A percentile compares a stretch with the other conserved stretches of the same genome.
These are phyloP conservation scores for Drosophila meridiana DNA, from an alignment of 2,888 invertebrate species.

Conservation along the genomic window DNA sequence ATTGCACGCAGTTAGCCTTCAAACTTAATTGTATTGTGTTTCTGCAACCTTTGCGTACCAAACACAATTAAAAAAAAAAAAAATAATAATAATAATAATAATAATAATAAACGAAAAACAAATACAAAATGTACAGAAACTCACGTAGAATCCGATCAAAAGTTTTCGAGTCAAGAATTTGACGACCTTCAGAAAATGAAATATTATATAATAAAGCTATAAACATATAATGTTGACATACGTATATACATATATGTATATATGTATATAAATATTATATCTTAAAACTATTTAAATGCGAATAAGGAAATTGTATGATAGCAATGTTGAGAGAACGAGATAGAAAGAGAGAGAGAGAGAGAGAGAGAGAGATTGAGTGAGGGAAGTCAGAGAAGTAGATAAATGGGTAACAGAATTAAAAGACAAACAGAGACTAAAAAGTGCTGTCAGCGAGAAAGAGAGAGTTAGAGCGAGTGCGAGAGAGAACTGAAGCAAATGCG, in stretches of 20 bases:
- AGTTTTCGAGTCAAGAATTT: constrained; percentile 16
- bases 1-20: constrained; percentile 17
- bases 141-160: constrained; percentile 40
- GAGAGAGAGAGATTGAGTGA: neutral
- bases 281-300: constrained; percentile 1
- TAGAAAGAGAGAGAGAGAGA: neutral
- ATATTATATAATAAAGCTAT: constrained; percentile 13
- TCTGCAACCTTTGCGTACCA: constrained; percentile 4
- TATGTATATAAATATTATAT: neutral
- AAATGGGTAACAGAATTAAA: constrained; percentile 17
- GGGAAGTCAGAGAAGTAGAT: constrained; percentile 7
- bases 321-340: neutral
- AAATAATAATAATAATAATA: neutral
- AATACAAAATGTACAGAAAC: constrained; percentile 4
- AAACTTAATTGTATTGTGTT: constrained; percentile 6
- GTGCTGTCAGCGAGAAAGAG: neutral
- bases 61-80: constrained; percentile 7
- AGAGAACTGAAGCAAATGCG: constrained; percentile 9
- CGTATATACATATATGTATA: neutral
- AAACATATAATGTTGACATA: neutral
- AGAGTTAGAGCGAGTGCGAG: neutral
- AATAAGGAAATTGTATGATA: constrained; percentile 1
- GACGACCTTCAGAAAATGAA: constrained; percentile 33
- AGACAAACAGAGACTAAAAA: constrained; percentile 10
- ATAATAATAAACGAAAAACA: neutral